Evolutionary conservation across 2,113 vertebrate species (phyloP).

Genomic region (Taurulus bubalis): DNA sequence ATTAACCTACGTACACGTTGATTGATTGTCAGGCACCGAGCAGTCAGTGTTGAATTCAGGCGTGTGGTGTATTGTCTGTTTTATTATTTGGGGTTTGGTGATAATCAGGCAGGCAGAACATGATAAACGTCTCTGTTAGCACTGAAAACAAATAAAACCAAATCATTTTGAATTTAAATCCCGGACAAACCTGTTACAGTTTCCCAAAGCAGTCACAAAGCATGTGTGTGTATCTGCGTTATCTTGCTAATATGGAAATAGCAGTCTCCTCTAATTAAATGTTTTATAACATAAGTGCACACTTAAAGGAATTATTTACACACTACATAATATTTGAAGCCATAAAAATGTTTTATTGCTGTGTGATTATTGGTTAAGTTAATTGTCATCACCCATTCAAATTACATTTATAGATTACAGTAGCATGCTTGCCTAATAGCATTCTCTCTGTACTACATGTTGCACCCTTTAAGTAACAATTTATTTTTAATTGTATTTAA

Average conservation of each 20-base stretch:
- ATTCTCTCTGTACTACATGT: background rate
- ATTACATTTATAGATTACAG: slow-evolving; percentile 6
- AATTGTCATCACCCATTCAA: background rate
- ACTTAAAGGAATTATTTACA: background rate
- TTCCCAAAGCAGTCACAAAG: slow-evolving; percentile 9
- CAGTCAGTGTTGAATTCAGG: background rate
- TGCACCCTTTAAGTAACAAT: background rate
- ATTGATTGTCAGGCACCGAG: background rate
- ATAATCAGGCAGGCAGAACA: background rate
- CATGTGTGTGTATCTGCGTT: background rate
- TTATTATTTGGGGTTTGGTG: background rate
- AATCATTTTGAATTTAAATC: too few relatives aligned
- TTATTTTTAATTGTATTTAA: slow-evolving; percentile 8
- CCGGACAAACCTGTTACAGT: background rate
- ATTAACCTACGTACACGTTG: background rate
- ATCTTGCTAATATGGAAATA: slow-evolving; percentile 15
- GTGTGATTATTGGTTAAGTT: background rate
- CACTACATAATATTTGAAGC: background rate
- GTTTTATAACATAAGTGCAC: background rate
- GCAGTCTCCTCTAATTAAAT: background rate
- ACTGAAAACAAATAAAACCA: too few relatives aligned
- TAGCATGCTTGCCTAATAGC: background rate
- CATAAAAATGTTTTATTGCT: background rate
- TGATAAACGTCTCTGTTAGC: background rate
- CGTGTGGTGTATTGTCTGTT: background rate